Conservation (phyloP, 2,113 vertebrate genomes). For the western clawed frog (Xenopus tropicalis) region UCB_Xtro_10.0 CM004450.2:54178001-54178500, state of each 20-base stretch:
- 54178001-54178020: not conserved
- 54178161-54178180: constrained; percentile 2
- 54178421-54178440: too few species aligned
- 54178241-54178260: constrained; percentile 11
- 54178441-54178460: too few species aligned
- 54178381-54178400: too few species aligned
- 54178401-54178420: too few species aligned
- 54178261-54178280: constrained; percentile 15
- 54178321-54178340: not conserved
- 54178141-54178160: constrained; percentile 11
- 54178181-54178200: not conserved
- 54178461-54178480: too few species aligned
- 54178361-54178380: not conserved
- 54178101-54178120: constrained; percentile 30
- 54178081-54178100: not conserved
- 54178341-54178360: not conserved
- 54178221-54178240: constrained; percentile 12
- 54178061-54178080: not conserved
- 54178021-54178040: constrained; percentile 1
- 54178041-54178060: not conserved
- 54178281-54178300: not conserved
- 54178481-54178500: too few species aligned
- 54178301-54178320: not conserved
- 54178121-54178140: constrained; percentile 4
- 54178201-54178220: constrained; percentile 13